A percentile compares a stretch with the other conserved stretches of the same genome.
These are phyloP conservation scores for Oscheius sp. DNA, from an alignment of 1,140 invertebrate species.

Conservation along the genomic window DNA sequence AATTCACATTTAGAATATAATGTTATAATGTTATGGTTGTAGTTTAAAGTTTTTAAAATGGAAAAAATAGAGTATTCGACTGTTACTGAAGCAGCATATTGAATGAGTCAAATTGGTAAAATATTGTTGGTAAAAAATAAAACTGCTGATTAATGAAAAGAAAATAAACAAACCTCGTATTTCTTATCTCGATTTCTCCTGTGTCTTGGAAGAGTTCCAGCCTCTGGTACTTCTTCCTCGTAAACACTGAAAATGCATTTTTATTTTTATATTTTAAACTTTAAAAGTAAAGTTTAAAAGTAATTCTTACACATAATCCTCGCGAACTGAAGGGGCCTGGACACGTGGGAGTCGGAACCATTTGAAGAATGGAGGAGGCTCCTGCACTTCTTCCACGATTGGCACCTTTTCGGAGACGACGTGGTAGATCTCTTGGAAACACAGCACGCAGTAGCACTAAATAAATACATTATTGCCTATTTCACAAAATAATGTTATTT, in stretches of 20 bases:
- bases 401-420: constrained; percentile 44
- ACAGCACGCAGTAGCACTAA: constrained; percentile 59
- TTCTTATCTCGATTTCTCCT: constrained; percentile 57
- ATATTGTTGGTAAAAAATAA: too few species aligned
- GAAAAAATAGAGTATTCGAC: too few species aligned
- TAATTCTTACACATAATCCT: constrained; percentile 59
- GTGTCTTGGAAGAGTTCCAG: constrained; percentile 38
- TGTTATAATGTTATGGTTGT: too few species aligned
- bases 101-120: too few species aligned
- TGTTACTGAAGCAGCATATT: too few species aligned
- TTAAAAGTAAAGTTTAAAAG: constrained; percentile 1
- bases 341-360: constrained; percentile 60
- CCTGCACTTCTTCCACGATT: constrained; percentile 47
- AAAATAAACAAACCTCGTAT: constrained; percentile 50
- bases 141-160: too few species aligned
- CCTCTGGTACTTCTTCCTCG: constrained; percentile 57
- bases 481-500: not conserved
- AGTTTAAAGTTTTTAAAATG: too few species aligned
- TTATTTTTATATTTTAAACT: not conserved
- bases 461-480: constrained; percentile 2
- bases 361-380: constrained; percentile 59
- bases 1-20: too few species aligned
- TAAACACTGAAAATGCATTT: constrained; percentile 54
- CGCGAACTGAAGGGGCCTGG: constrained; percentile 59
- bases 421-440: constrained; percentile 61